Percentiles rank a stretch among this genome's conserved stretches.
These are phyloP conservation scores for Colletes collaris DNA, from an alignment of 2,888 invertebrate genomes.

Conservation along the genomic window DNA sequence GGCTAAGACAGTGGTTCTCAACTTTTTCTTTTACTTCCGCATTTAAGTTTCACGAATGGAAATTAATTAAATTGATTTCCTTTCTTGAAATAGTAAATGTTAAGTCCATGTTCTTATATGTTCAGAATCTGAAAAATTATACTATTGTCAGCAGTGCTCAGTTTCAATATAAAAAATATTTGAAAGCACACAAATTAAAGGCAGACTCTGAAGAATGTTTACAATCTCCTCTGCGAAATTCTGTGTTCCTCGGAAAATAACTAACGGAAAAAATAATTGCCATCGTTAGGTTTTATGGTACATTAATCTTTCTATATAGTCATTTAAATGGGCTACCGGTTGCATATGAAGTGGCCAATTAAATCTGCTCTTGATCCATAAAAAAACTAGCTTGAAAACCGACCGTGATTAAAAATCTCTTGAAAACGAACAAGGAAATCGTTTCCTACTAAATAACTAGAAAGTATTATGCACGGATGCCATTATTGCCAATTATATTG, in stretches of 20 bases:
- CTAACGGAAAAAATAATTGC: constrained; percentile 33
- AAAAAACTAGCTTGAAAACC: constrained; percentile 20
- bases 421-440: constrained; percentile 30
- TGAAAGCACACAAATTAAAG: too few relatives aligned
- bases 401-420: constrained; percentile 1
- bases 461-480: constrained; percentile 24
- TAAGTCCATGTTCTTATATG: too few relatives aligned
- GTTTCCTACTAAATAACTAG: constrained; percentile 31
- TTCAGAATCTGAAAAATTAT: too few relatives aligned
- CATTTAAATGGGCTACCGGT: constrained; percentile 20
- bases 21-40: too few relatives aligned
- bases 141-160: too few relatives aligned
- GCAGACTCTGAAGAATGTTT: too few relatives aligned
- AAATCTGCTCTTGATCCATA: constrained; percentile 32
- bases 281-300: constrained; percentile 23
- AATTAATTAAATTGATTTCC: too few relatives aligned
- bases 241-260: neutral
- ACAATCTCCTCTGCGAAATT: neutral
- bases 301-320: constrained; percentile 26
- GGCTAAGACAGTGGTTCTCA: too few relatives aligned
- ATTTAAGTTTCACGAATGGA: too few relatives aligned
- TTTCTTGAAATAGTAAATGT: too few relatives aligned
- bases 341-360: constrained; percentile 16
- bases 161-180: too few relatives aligned
- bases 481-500: constrained; percentile 21